Conservation (phyloP, 2,113 vertebrate genomes). For the Ammospiza nelsoni region DNA sequence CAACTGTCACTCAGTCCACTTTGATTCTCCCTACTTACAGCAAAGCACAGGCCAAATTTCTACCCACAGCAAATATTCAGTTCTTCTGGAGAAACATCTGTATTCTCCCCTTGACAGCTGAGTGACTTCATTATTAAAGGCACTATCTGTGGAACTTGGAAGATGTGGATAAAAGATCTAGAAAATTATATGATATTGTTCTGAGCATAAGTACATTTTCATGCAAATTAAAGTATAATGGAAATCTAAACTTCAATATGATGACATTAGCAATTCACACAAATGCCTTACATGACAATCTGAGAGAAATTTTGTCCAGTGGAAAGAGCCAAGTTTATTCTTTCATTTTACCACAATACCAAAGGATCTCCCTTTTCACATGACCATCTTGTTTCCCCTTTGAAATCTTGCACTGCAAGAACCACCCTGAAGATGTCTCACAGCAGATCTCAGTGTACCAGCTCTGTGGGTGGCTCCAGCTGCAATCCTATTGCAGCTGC, state of each 20-base stretch:
- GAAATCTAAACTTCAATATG: not conserved
- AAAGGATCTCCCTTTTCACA: rapidly evolving
- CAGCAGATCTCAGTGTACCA: not conserved
- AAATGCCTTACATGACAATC: not conserved
- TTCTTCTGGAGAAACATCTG: not conserved
- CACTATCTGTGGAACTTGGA: not conserved
- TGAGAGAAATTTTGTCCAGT: not conserved
- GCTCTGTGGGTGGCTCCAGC: not conserved
- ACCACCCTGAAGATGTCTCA: not conserved
- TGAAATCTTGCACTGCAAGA: not conserved
- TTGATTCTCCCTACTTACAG: not conserved
- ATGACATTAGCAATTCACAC: not conserved
- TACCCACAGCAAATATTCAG: not conserved
- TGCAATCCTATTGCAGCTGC: not conserved
- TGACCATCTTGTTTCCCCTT: rapidly evolving
- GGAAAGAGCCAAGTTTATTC: not conserved
- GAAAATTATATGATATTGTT: not conserved
- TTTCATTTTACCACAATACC: not conserved
- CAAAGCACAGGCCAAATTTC: not conserved
- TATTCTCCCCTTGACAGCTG: not conserved
- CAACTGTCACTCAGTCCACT: not conserved
- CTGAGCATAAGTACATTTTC: not conserved
- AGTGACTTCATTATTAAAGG: not conserved
- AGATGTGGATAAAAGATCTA: not conserved
- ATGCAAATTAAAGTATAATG: not conserved